Conservation (phyloP, 2,888 invertebrate genomes). For the Liodrosophila aerea region DNA sequence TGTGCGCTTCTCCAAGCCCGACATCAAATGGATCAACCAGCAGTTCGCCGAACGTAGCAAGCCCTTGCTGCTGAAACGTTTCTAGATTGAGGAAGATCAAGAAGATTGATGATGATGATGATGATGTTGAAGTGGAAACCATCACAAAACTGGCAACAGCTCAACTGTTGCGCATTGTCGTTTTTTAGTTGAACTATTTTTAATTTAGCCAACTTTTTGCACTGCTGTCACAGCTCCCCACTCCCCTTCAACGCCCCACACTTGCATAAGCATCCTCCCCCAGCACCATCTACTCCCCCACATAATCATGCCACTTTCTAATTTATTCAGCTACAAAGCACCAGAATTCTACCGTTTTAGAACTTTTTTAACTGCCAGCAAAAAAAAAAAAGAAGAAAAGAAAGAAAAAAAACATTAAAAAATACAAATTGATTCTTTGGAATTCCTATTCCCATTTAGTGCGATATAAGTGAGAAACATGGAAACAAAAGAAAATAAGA, state of each 20-base stretch:
- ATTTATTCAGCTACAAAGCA: constrained; percentile 45
- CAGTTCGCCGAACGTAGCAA: constrained; percentile 78
- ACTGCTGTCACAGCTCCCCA: constrained; percentile 39
- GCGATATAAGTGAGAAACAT: constrained; percentile 42
- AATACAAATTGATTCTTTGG: neutral
- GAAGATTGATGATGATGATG: constrained; percentile 21
- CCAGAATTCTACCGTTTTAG: constrained; percentile 19
- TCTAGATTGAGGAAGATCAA: constrained; percentile 41
- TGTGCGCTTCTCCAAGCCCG: constrained; percentile 85
- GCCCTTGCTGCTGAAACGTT: constrained; percentile 69
- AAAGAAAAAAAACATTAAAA: neutral
- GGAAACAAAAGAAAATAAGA: constrained; percentile 9
- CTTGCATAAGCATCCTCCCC: constrained; percentile 2
- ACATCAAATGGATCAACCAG: constrained; percentile 84
- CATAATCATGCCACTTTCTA: constrained; percentile 43
- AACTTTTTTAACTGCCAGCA: constrained; percentile 14
- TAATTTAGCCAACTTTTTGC: constrained; percentile 61
- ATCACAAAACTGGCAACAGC: constrained; percentile 22
- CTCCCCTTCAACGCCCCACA: constrained; percentile 19
- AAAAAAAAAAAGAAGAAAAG: neutral
- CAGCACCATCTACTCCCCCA: constrained; percentile 14
- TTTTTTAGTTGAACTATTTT: constrained; percentile 61
- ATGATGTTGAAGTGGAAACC: constrained; percentile 15
- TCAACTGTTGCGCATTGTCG: constrained; percentile 32
- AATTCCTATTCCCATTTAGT: constrained; percentile 28